Percentiles rank a stretch among this genome's conserved stretches.
Evolutionary conservation across 1,140 invertebrate species (phyloP).

Genomic region (Megalonaias nervosa): DNA sequence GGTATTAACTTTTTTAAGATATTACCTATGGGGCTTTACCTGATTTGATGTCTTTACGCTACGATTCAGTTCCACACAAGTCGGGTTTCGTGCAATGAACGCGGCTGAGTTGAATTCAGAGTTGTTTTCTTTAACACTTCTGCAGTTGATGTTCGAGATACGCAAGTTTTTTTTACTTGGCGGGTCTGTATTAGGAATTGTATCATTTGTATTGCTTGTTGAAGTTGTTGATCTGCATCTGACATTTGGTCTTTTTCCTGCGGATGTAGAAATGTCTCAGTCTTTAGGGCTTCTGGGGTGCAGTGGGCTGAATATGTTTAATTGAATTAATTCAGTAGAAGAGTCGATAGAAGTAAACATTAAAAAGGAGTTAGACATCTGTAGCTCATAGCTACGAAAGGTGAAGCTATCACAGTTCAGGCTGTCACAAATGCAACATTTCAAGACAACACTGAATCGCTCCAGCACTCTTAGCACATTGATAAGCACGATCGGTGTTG

Average conservation of each 20-base stretch:
- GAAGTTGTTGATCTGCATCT: background rate
- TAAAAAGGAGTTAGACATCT: conserved; percentile 5
- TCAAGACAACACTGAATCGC: background rate
- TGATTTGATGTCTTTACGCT: background rate
- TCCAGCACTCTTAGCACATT: background rate
- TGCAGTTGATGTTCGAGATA: conserved; percentile 4
- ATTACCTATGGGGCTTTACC: conserved; percentile 6
- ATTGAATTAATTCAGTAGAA: background rate
- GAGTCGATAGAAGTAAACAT: background rate
- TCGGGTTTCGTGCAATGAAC: background rate
- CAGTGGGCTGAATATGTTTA: background rate
- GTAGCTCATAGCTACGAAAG: conserved; percentile 8
- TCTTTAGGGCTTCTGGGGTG: conserved; percentile 4
- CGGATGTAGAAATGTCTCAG: too few relatives aligned
- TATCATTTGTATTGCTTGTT: background rate
- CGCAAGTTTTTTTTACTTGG: background rate
- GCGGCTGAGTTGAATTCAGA: conserved; percentile 4
- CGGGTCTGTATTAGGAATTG: background rate
- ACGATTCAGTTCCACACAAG: background rate
- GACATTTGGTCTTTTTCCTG: background rate
- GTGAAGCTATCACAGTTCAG: conserved; percentile 10
- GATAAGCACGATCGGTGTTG: conserved; percentile 4
- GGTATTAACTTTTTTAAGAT: too few relatives aligned
- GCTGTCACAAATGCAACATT: conserved; percentile 9
- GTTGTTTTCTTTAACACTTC: conserved; percentile 8